Conservation (phyloP, 1,140 invertebrate species). For the Phymorhynchus buccinoides region DNA sequence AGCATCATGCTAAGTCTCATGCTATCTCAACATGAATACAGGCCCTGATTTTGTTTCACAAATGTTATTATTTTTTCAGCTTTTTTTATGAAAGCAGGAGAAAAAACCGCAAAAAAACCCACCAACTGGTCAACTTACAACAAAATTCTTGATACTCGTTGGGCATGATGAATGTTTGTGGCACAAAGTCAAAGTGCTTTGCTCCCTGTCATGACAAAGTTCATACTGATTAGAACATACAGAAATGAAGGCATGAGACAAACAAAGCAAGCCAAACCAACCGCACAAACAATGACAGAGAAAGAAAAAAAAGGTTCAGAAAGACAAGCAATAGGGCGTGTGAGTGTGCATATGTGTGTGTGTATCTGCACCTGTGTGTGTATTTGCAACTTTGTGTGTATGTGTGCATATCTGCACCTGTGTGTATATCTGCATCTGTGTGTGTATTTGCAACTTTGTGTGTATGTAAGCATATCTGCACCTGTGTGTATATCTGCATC, state of each 20-base stretch:
- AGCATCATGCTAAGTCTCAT: too few relatives aligned
- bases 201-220: conserved; percentile 77
- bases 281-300: too few relatives aligned
- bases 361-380: background rate
- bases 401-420: background rate
- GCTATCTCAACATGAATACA: too few relatives aligned
- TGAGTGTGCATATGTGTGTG: background rate
- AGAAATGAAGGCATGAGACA: too few relatives aligned
- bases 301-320: too few relatives aligned
- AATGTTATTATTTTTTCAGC: too few relatives aligned
- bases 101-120: too few relatives aligned
- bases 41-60: too few relatives aligned
- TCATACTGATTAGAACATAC: too few relatives aligned
- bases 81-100: too few relatives aligned
- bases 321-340: background rate
- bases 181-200: conserved; percentile 93
- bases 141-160: conserved; percentile 80
- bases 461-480: background rate
- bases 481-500: conserved; percentile 5
- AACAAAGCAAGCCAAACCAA: too few relatives aligned
- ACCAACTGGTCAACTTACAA: too few relatives aligned
- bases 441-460: background rate
- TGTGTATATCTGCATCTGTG: background rate
- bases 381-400: background rate
- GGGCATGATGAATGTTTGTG: conserved; percentile 91